Percentiles rank a stretch among this genome's conserved stretches.
phyloP scores from a whole-genome alignment of 35 echinoderm and acorn worm species.

The Lytechinus pictus region DNA sequence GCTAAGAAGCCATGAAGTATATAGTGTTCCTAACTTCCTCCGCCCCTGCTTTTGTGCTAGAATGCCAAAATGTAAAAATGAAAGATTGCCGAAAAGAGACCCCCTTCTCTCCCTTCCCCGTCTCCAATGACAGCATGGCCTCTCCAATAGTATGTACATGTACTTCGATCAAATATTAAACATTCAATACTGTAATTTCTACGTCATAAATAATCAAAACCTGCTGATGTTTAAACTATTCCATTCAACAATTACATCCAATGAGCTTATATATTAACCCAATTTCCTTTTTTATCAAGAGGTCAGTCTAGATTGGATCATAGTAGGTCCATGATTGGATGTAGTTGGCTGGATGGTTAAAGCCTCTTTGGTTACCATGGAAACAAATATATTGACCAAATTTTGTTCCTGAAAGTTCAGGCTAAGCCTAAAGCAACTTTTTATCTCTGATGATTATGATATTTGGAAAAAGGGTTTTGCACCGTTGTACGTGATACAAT shows the following conservation, averaged over 20 bases:
- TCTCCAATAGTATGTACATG: background rate
- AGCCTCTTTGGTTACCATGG: background rate
- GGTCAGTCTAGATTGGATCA: background rate
- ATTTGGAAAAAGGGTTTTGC: too few species aligned
- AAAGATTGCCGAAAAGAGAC: background rate
- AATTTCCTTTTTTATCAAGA: background rate
- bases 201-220: too few species aligned
- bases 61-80: background rate
- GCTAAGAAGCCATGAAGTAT: background rate
- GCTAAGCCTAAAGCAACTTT: too few species aligned
- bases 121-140: background rate
- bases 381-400: background rate
- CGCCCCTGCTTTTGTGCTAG: background rate
- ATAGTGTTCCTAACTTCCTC: background rate
- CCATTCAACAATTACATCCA: background rate
- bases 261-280: background rate
- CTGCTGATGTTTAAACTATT: too few species aligned
- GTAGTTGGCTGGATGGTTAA: background rate
- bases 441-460: too few species aligned
- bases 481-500: too few species aligned
- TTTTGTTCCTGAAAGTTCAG: background rate
- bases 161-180: background rate
- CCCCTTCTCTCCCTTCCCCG: background rate
- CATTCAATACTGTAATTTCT: too few species aligned
- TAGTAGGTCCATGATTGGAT: background rate